Evolutionary conservation across 2,797 vertebrate genomes (phyloP).

Genomic region (Sebastes oblongus): DNA sequence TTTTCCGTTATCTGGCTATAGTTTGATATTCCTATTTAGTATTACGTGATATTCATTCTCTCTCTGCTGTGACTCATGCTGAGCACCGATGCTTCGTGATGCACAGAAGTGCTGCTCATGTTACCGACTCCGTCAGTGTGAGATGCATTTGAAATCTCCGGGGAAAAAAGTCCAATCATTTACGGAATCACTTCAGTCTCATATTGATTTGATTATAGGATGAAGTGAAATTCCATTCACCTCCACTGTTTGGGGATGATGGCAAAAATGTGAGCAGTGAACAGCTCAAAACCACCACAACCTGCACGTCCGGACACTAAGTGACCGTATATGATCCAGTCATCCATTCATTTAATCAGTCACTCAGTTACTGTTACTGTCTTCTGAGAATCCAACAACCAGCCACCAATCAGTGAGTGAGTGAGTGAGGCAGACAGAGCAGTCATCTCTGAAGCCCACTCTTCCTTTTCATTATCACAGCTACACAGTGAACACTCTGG

Average conservation of each 20-base stretch:
- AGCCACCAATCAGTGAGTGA: not conserved
- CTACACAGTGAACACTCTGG: too few relatives aligned
- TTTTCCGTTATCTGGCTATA: not conserved
- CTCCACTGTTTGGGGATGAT: not conserved
- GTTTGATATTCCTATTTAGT: not conserved
- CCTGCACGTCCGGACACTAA: not conserved
- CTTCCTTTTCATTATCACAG: too few relatives aligned
- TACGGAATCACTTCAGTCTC: not conserved
- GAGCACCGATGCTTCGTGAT: not conserved
- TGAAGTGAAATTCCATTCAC: not conserved
- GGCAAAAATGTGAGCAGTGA: not conserved
- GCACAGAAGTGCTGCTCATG: not conserved
- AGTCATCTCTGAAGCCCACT: not conserved
- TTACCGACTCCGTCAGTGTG: too few relatives aligned
- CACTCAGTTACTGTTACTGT: not conserved
- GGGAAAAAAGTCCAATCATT: not conserved
- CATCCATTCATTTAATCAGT: not conserved
- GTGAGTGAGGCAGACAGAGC: too few relatives aligned
- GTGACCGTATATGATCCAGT: not conserved
- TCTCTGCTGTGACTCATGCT: not conserved
- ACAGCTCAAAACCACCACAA: not conserved
- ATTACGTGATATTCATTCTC: too few relatives aligned
- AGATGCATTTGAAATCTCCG: not conserved
- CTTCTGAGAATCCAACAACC: not conserved
- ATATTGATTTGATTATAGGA: not conserved